A percentile compares a stretch with the other conserved stretches of the same genome.
Conservation (phyloP, 35 echinoderm and acorn worm genomes). For the Heliocidaris tuberculata region DNA sequence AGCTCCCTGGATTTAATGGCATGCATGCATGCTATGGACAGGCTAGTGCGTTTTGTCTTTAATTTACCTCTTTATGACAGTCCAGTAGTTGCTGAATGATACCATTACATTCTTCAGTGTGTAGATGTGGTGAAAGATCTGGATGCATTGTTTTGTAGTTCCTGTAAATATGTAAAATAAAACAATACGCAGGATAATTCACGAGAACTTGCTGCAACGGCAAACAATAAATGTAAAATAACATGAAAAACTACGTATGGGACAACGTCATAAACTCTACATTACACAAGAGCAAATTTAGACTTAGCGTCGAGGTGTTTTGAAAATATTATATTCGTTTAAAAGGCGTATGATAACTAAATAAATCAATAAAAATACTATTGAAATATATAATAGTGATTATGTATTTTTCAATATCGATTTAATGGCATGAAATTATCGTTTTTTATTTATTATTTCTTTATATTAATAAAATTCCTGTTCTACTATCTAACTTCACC, state of each 20-base stretch:
- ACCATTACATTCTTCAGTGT: slow-evolving; percentile 64
- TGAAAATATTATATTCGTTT: background rate
- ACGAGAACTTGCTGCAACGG: background rate
- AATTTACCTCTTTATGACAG: slow-evolving; percentile 68
- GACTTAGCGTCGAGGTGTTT: background rate
- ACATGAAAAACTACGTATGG: background rate
- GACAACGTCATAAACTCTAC: background rate
- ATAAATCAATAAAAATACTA: background rate
- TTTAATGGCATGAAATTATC: background rate
- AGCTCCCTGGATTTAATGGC: too few species aligned
- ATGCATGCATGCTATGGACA: too few species aligned
- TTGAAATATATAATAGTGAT: background rate
- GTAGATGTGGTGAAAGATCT: slow-evolving; percentile 68
- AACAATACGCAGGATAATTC: background rate
- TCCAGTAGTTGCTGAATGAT: slow-evolving; percentile 46
- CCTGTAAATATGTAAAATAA: background rate
- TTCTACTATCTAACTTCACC: background rate
- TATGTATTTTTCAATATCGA: background rate
- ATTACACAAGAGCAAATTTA: background rate
- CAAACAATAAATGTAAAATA: background rate
- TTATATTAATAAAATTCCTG: background rate
- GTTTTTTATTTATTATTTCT: background rate
- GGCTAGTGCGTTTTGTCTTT: too few species aligned
- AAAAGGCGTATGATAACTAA: background rate
- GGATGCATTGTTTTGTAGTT: slow-evolving; percentile 48